phyloP scores from a whole-genome alignment of 2,797 vertebrate genomes.

The Basileuterus tristriatus region DNA sequence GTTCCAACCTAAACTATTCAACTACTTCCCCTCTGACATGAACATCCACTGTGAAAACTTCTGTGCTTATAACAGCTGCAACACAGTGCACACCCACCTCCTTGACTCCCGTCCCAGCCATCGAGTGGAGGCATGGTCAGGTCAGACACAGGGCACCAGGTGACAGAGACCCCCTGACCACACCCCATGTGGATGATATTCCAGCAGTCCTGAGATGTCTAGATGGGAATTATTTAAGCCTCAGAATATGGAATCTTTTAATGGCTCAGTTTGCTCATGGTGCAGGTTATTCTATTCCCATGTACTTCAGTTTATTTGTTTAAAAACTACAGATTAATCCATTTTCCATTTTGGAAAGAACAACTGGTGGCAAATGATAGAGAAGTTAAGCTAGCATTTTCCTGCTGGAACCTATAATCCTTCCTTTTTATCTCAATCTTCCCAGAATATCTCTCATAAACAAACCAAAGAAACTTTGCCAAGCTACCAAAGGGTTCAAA shows the following conservation, averaged over 20 bases:
- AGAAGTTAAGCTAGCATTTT: neutral
- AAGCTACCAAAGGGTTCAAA: neutral
- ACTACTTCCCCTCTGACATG: neutral
- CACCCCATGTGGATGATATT: neutral
- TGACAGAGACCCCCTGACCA: neutral
- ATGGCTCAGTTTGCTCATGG: neutral
- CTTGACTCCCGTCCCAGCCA: neutral
- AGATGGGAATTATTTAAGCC: neutral
- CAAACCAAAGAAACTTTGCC: neutral
- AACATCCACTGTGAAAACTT: neutral
- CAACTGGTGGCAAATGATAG: neutral
- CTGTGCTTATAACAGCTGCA: neutral
- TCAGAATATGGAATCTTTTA: neutral
- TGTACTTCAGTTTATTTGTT: neutral
- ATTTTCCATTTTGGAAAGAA: neutral
- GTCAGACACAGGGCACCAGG: neutral
- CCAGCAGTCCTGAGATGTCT: neutral
- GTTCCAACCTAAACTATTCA: neutral
- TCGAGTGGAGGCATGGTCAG: rapidly evolving
- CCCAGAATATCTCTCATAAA: neutral
- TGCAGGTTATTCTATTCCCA: neutral
- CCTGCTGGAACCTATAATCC: neutral
- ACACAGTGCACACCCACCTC: neutral
- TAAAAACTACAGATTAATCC: neutral
- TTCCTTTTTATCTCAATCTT: neutral